Evolutionary conservation across 2,797 vertebrate species (phyloP).

Genomic region (Arctocebus calabarensis): DNA sequence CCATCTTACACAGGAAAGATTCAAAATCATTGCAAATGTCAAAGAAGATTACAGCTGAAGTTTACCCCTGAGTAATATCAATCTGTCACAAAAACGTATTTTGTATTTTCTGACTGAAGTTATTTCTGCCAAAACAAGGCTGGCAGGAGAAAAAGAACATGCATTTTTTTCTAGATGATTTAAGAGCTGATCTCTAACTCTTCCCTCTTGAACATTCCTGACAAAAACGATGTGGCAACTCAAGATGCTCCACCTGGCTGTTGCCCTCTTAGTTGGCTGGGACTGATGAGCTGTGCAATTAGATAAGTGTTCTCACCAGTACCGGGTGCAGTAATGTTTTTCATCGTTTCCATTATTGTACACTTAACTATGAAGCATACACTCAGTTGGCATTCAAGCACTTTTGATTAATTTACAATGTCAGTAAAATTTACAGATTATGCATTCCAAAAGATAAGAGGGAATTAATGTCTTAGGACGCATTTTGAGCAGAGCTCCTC

Average conservation of each 20-base stretch:
- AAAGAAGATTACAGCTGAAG: not conserved
- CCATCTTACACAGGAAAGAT: not conserved
- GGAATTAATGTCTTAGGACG: slow-evolving; percentile 66
- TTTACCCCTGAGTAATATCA: not conserved
- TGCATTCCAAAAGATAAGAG: slow-evolving; percentile 78
- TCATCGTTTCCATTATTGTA: slow-evolving; percentile 43
- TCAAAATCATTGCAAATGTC: slow-evolving; percentile 35
- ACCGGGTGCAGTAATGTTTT: slow-evolving; percentile 51
- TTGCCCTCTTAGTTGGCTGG: slow-evolving; percentile 51
- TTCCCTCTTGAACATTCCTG: not conserved
- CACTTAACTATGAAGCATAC: slow-evolving; percentile 53
- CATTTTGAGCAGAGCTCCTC: slow-evolving; percentile 28
- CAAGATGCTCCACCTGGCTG: slow-evolving; percentile 1
- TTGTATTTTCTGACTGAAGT: slow-evolving; percentile 41
- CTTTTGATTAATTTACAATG: slow-evolving; percentile 71
- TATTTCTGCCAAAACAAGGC: slow-evolving; percentile 34
- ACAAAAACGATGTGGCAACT: slow-evolving; percentile 24
- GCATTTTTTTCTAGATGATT: not conserved
- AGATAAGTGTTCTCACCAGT: not conserved
- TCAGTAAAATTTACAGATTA: slow-evolving; percentile 72
- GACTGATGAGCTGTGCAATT: slow-evolving; percentile 42
- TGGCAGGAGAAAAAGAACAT: not conserved
- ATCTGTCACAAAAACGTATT: not conserved
- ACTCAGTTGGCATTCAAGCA: slow-evolving; percentile 57
- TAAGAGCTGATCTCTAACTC: slow-evolving; percentile 30